Percentiles rank a stretch among this genome's conserved stretches.
Evolutionary conservation across 2,113 vertebrate genomes (phyloP).

Genomic region (Lophius piscatorius): DNA sequence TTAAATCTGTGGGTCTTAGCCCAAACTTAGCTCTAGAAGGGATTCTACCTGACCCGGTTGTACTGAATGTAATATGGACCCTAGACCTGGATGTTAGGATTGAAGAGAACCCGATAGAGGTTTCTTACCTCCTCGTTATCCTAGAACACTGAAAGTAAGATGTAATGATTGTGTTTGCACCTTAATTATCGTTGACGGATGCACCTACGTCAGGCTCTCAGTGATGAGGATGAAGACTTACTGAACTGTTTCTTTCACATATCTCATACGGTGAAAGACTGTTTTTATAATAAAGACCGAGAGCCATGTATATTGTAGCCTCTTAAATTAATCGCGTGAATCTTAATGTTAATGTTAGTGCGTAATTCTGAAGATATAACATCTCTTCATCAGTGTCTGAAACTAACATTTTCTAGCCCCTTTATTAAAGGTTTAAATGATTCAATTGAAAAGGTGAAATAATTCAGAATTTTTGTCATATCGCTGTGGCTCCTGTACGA

Average conservation of each 20-base stretch:
- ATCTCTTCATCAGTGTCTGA: slow-evolving; percentile 13
- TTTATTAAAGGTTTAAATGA: too few relatives aligned
- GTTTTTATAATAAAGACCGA: slow-evolving; percentile 16
- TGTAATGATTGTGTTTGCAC: slow-evolving; percentile 31
- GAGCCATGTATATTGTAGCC: slow-evolving; percentile 21
- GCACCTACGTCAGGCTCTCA: not conserved
- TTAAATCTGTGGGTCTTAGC: too few relatives aligned
- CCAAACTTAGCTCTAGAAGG: too few relatives aligned
- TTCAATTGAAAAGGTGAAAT: too few relatives aligned
- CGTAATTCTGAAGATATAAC: not conserved
- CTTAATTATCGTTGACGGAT: slow-evolving; percentile 24
- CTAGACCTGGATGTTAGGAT: not conserved
- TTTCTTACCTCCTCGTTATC: too few relatives aligned
- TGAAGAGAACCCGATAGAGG: too few relatives aligned
- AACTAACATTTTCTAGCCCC: too few relatives aligned
- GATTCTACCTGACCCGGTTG: too few relatives aligned
- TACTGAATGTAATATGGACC: too few relatives aligned
- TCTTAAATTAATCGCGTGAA: slow-evolving; percentile 23
- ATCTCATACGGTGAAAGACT: slow-evolving; percentile 2
- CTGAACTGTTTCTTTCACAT: not conserved
- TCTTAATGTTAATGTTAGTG: slow-evolving; percentile 21
- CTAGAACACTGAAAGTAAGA: slow-evolving; percentile 9
- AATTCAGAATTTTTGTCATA: too few relatives aligned
- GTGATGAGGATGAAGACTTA: not conserved
- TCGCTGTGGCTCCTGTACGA: too few relatives aligned